A percentile compares a stretch with the other conserved stretches of the same genome.
phyloP scores from a whole-genome alignment of 2,888 invertebrate species.

The Lomographa bimaculata region DNA sequence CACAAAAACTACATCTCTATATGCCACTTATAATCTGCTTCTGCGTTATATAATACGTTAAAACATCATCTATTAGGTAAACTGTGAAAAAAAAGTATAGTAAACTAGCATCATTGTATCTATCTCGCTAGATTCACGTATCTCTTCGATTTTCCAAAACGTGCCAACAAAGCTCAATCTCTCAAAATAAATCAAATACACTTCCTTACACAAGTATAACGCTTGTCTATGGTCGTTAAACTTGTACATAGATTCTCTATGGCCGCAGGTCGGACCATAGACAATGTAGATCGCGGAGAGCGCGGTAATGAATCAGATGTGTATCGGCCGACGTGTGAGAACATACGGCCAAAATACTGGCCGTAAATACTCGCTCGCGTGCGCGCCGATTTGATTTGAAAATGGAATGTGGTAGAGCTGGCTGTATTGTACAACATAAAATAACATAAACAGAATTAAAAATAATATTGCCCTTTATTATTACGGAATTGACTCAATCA shows the following conservation, averaged over 20 bases:
- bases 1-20: too few relatives aligned
- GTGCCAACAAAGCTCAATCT: constrained; percentile 6
- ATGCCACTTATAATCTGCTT: too few relatives aligned
- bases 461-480: too few relatives aligned
- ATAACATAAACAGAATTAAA: too few relatives aligned
- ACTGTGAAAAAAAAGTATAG: too few relatives aligned
- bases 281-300: constrained; percentile 64
- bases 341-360: constrained; percentile 81
- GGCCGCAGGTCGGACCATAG: constrained; percentile 43
- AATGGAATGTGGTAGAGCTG: constrained; percentile 46
- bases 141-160: constrained; percentile 9
- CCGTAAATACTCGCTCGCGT: constrained; percentile 80
- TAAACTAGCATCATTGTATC: too few relatives aligned
- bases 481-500: too few relatives aligned
- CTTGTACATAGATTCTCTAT: constrained; percentile 27
- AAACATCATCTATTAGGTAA: too few relatives aligned
- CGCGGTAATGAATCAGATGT: constrained; percentile 81
- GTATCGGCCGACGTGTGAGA: constrained; percentile 80
- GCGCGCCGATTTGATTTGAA: constrained; percentile 44
- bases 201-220: constrained; percentile 34
- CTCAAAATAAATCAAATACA: constrained; percentile 33
- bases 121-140: too few relatives aligned
- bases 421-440: constrained; percentile 12
- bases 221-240: constrained; percentile 40
- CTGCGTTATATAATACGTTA: too few relatives aligned